Evolutionary conservation across 2,113 vertebrate genomes (phyloP).

Genomic region (Mastomys natalensis): DNA sequence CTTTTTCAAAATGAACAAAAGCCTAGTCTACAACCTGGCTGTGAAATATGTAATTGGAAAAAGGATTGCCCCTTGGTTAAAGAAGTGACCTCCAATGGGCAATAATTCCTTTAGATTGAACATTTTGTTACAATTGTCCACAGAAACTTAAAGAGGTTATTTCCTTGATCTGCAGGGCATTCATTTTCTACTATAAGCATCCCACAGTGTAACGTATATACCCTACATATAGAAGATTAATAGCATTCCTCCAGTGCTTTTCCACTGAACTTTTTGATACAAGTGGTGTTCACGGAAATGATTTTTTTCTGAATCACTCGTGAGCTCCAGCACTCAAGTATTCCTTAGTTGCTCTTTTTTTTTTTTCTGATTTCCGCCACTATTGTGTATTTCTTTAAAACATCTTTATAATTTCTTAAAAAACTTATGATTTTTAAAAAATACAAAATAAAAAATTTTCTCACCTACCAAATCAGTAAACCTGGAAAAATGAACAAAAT

Average conservation of each 20-base stretch:
- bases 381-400: background rate
- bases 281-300: conserved; percentile 56
- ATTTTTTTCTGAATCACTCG: conserved; percentile 54
- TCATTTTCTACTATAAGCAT: conserved; percentile 75
- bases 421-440: background rate
- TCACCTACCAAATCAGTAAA: background rate
- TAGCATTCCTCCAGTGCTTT: conserved; percentile 71
- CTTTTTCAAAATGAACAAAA: conserved; percentile 72
- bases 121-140: conserved; percentile 80
- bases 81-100: conserved; percentile 76
- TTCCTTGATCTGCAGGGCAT: conserved; percentile 80
- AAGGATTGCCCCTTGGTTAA: conserved; percentile 78
- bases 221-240: conserved; percentile 78
- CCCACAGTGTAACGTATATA: conserved; percentile 78
- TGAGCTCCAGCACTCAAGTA: conserved; percentile 29
- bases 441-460: conserved; percentile 44
- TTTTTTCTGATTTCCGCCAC: background rate
- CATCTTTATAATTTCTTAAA: background rate
- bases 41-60: conserved; percentile 80
- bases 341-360: conserved; percentile 22
- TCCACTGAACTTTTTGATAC: conserved; percentile 58
- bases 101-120: conserved; percentile 80
- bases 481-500: conserved; percentile 1
- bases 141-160: conserved; percentile 81
- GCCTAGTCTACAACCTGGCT: conserved; percentile 68